A percentile compares a stretch with the other conserved stretches of the same genome.
Conservation (phyloP, 2,797 vertebrate genomes). For the Crocidura indochinensis region DNA sequence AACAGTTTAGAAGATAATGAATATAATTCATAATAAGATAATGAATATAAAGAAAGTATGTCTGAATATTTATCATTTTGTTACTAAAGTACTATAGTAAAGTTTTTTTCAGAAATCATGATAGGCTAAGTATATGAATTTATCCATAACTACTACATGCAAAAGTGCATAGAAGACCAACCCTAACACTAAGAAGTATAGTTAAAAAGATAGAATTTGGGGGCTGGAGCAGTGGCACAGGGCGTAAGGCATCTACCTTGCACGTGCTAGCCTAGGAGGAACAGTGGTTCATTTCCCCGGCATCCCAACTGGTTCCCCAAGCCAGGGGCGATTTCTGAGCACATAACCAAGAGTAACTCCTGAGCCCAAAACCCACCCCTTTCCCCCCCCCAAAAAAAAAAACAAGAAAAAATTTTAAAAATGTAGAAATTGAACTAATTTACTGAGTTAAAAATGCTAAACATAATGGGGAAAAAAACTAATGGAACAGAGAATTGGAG, state of each 20-base stretch:
- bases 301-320: too few species aligned
- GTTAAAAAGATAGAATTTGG: not conserved
- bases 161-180: not conserved
- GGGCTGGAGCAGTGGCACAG: too few species aligned
- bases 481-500: not conserved
- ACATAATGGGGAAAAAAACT: not conserved
- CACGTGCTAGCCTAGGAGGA: too few species aligned
- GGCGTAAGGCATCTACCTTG: too few species aligned
- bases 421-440: too few species aligned
- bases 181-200: not conserved
- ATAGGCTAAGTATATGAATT: not conserved
- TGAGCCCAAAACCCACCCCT: too few species aligned
- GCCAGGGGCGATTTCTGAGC: too few species aligned
- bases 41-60: not conserved
- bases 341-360: too few species aligned
- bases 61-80: not conserved
- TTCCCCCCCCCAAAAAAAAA: too few species aligned
- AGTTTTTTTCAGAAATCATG: not conserved
- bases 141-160: not conserved
- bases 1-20: not conserved
- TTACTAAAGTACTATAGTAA: not conserved
- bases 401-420: too few species aligned
- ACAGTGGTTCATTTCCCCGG: too few species aligned
- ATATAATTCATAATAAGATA: not conserved
- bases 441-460: too few species aligned